Evolutionary conservation across 2,888 invertebrate genomes (phyloP).

Genomic region (Lepeophtheirus nordmannii): DNA sequence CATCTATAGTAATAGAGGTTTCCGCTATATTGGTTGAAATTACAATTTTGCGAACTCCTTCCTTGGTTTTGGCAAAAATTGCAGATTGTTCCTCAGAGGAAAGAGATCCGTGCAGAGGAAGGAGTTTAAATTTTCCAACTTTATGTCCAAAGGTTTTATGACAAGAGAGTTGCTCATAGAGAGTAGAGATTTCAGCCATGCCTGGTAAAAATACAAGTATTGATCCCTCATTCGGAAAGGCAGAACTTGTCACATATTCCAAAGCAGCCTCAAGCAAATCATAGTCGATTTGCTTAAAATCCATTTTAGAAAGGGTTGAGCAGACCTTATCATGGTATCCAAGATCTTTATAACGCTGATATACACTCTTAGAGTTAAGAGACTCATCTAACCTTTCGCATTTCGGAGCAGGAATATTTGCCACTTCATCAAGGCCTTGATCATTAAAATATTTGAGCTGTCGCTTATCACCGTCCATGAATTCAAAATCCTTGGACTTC

Average conservation of each 20-base stretch:
- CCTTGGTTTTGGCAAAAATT: slow-evolving; percentile 53
- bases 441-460: slow-evolving; percentile 6
- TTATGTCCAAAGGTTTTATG: slow-evolving; percentile 48
- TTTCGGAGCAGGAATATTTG: slow-evolving; percentile 38
- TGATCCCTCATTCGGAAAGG: slow-evolving; percentile 52
- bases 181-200: slow-evolving; percentile 54
- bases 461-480: slow-evolving; percentile 39
- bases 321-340: slow-evolving; percentile 47
- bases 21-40: slow-evolving; percentile 82
- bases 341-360: slow-evolving; percentile 44
- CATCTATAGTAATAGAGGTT: slow-evolving; percentile 86
- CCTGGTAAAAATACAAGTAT: slow-evolving; percentile 45
- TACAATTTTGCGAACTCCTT: slow-evolving; percentile 66
- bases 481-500: slow-evolving; percentile 29
- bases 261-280: slow-evolving; percentile 57
- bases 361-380: slow-evolving; percentile 48
- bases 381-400: slow-evolving; percentile 52
- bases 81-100: slow-evolving; percentile 65
- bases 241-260: slow-evolving; percentile 44
- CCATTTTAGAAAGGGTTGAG: slow-evolving; percentile 59
- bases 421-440: neutral
- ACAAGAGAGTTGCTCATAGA: slow-evolving; percentile 51
- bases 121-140: slow-evolving; percentile 49
- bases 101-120: slow-evolving; percentile 72
- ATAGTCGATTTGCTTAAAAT: slow-evolving; percentile 57